Conservation (phyloP, 2,888 invertebrate species). For the Oscheius onirici region DNA sequence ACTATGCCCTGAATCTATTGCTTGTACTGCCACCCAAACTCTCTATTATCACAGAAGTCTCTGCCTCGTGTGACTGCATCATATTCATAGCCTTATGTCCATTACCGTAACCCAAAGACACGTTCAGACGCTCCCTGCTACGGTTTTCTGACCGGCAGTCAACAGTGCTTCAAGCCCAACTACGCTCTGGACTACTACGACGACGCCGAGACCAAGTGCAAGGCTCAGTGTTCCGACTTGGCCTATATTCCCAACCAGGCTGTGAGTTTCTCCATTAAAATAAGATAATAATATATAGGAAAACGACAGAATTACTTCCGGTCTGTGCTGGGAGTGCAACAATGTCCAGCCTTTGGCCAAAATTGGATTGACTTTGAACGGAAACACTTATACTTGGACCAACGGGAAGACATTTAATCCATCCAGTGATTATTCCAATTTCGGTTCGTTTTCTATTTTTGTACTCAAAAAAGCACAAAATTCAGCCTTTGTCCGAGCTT, state of each 20-base stretch:
- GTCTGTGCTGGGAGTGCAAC: slow-evolving; percentile 17
- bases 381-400: slow-evolving; percentile 5
- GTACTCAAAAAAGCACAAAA: not conserved
- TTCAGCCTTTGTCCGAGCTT: slow-evolving; percentile 16
- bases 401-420: slow-evolving; percentile 21
- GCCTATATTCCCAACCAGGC: slow-evolving; percentile 12
- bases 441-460: slow-evolving; percentile 1
- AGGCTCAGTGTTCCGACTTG: not conserved
- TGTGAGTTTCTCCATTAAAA: not conserved
- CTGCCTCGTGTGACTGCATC: no score
- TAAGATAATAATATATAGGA: not conserved
- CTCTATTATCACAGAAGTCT: no score
- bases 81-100: no score
- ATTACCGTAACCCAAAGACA: not conserved
- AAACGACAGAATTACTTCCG: slow-evolving; percentile 12
- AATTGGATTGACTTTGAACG: slow-evolving; percentile 7
- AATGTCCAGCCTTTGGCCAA: slow-evolving; percentile 13
- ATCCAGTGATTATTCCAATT: slow-evolving; percentile 12
- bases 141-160: slow-evolving; percentile 11
- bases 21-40: no score
- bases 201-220: slow-evolving; percentile 6
- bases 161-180: slow-evolving; percentile 13
- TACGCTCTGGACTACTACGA: slow-evolving; percentile 2
- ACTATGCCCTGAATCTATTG: no score
- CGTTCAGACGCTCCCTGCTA: slow-evolving; percentile 12